Evolutionary conservation across 2,888 invertebrate species (phyloP).

Genomic region (Andrena trimmerana): DNA sequence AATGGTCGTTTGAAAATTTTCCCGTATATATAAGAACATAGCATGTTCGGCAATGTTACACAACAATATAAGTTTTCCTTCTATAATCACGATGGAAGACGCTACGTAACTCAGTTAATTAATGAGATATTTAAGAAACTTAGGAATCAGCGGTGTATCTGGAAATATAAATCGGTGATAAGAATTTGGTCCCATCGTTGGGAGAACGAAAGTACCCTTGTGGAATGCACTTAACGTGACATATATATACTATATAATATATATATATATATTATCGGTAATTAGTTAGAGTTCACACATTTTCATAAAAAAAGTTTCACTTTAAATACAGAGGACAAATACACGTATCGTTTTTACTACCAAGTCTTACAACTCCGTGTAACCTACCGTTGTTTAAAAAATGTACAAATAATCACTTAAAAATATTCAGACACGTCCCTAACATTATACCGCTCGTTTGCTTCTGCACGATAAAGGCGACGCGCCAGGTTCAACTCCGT

Average conservation of each 20-base stretch:
- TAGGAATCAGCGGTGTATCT: constrained; percentile 13
- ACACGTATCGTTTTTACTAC: constrained; percentile 45
- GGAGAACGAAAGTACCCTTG: constrained; percentile 40
- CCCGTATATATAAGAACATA: constrained; percentile 44
- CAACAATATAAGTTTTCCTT: constrained; percentile 40
- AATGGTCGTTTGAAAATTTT: constrained; percentile 37
- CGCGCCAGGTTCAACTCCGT: constrained; percentile 25
- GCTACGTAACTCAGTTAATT: constrained; percentile 45
- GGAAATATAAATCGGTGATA: constrained; percentile 42
- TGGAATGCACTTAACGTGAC: constrained; percentile 45
- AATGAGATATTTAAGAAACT: constrained; percentile 44
- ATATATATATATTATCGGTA: constrained; percentile 24
- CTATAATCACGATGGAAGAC: constrained; percentile 59
- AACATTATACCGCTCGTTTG: constrained; percentile 19
- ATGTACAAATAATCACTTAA: constrained; percentile 59
- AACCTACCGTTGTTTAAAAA: constrained; percentile 43
- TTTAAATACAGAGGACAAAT: constrained; percentile 45
- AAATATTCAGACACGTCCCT: constrained; percentile 32
- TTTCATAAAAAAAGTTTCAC: constrained; percentile 49
- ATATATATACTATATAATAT: no score
- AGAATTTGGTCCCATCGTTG: constrained; percentile 62
- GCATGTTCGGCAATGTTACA: constrained; percentile 15
- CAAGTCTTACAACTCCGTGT: constrained; percentile 38
- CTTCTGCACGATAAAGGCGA: constrained; percentile 32
- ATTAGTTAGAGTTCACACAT: constrained; percentile 40